Evolutionary conservation across 92 coral and sea anemone genomes (phyloP).

Genomic region (Epizoanthus ramosus): DNA sequence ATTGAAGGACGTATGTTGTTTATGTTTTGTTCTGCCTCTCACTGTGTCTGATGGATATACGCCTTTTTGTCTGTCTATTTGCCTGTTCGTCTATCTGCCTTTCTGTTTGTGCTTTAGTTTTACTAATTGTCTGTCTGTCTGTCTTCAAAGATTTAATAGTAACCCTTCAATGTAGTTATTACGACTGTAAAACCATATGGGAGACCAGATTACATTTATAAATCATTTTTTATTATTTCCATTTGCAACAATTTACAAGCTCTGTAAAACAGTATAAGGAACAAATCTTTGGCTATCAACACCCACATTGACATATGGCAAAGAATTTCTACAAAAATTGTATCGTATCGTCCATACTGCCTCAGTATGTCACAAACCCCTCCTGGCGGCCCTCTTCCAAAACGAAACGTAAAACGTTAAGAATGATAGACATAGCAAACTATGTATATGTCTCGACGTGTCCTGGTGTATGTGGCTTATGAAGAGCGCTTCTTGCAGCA

Average conservation of each 20-base stretch:
- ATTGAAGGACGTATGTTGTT: too few species aligned
- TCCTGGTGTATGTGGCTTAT: constrained; percentile 38
- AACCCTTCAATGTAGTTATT: too few species aligned
- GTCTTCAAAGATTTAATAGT: too few species aligned
- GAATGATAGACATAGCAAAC: constrained; percentile 33
- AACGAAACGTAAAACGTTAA: constrained; percentile 35
- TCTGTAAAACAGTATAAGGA: constrained; percentile 4
- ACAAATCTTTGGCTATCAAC: constrained; percentile 15
- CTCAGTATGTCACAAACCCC: constrained; percentile 25
- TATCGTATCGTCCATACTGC: constrained; percentile 21
- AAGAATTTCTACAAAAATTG: constrained; percentile 35
- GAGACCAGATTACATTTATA: constrained; percentile 17
- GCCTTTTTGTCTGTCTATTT: too few species aligned
- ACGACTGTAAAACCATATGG: not conserved
- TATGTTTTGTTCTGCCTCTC: too few species aligned
- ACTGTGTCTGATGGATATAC: too few species aligned
- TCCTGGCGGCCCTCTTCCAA: constrained; percentile 9
- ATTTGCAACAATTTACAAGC: constrained; percentile 29
- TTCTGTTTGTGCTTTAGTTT: too few species aligned
- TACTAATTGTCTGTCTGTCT: too few species aligned
- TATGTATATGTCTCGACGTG: constrained; percentile 19
- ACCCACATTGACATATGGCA: constrained; percentile 19
- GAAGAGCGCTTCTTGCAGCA: constrained; percentile 86
- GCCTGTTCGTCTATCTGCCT: too few species aligned
- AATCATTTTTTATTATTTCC: constrained; percentile 35